Conservation (phyloP, 2,113 vertebrate genomes). For the Sylvietta virens region DNA sequence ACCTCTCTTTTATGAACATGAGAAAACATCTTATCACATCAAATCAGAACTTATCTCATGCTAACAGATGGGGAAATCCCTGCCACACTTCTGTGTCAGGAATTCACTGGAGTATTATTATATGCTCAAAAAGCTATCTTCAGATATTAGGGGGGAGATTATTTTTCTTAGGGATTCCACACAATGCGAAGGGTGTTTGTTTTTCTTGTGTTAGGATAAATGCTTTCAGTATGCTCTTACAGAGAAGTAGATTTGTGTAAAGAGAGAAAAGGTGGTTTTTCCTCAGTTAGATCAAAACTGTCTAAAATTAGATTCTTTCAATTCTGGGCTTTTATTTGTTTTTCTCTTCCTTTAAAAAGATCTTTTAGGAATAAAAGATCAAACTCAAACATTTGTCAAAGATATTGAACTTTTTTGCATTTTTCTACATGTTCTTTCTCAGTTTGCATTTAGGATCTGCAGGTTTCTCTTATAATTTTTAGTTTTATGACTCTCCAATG, state of each 20-base stretch:
- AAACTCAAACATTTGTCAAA: neutral
- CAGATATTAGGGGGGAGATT: neutral
- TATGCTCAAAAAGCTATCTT: neutral
- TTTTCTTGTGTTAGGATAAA: neutral
- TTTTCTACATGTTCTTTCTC: neutral
- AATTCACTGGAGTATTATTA: conserved; percentile 4
- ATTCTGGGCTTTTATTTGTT: neutral
- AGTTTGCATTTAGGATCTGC: neutral
- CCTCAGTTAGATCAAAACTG: neutral
- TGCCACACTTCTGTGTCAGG: neutral
- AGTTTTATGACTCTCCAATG: neutral
- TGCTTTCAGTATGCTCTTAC: neutral
- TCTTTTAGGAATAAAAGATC: neutral
- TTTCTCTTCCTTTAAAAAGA: neutral
- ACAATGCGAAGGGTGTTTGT: neutral
- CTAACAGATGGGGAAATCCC: neutral
- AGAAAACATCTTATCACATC: conserved; percentile 12
- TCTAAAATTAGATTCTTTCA: neutral
- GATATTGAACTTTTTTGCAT: neutral
- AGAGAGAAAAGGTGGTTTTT: neutral
- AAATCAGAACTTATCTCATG: conserved; percentile 8
- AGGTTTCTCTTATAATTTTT: neutral
- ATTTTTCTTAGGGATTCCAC: neutral
- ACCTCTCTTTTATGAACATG: neutral
- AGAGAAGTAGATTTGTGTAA: neutral